phyloP scores from a whole-genome alignment of 2,888 invertebrate species.

The Cepaea hortensis region DNA sequence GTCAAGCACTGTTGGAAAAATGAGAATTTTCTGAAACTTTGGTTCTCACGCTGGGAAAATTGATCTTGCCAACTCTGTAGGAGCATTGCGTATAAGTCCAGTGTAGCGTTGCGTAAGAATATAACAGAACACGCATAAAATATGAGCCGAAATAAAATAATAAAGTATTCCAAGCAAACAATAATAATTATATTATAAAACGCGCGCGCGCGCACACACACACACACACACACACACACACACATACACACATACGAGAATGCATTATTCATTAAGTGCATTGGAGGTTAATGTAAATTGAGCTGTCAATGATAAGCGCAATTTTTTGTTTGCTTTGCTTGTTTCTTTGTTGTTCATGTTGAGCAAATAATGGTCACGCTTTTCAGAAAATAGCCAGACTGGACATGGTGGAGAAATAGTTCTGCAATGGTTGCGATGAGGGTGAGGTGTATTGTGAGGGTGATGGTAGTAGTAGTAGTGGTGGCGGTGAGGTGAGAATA shows the following conservation, averaged over 20 bases:
- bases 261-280: neutral
- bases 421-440: too few relatives aligned
- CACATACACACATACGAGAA: neutral
- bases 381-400: too few relatives aligned
- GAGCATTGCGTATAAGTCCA: neutral
- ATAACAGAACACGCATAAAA: neutral
- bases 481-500: too few relatives aligned
- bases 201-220: too few relatives aligned
- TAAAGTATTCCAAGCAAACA: neutral
- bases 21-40: neutral
- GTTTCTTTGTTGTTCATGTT: too few relatives aligned
- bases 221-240: neutral
- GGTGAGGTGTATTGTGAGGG: too few relatives aligned
- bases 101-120: neutral
- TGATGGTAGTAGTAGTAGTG: too few relatives aligned
- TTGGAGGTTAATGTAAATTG: too few relatives aligned
- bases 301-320: too few relatives aligned
- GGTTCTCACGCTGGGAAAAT: constrained; percentile 21
- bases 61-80: neutral
- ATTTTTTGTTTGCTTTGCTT: too few relatives aligned
- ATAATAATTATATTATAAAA: neutral
- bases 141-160: neutral
- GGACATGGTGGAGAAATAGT: too few relatives aligned
- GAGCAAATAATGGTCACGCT: too few relatives aligned
- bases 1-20: constrained; percentile 2